Evolutionary conservation across 2,888 invertebrate species (phyloP).

Genomic region (Nomada hirtipes): DNA sequence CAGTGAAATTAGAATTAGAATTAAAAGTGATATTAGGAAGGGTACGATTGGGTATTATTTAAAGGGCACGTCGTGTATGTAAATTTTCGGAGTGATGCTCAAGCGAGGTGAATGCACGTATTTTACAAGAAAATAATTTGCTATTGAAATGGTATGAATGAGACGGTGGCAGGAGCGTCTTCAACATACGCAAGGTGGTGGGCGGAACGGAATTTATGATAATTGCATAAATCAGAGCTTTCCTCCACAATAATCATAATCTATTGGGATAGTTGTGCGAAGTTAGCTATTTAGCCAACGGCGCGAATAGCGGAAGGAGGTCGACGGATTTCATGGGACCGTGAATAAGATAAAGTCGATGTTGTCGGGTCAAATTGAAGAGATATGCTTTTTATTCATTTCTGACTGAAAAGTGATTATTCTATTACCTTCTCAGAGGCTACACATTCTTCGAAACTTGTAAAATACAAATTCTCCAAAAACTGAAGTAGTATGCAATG

Average conservation of each 20-base stretch:
- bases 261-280: constrained; percentile 83
- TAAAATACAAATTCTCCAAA: too few species aligned
- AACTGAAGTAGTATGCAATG: too few species aligned
- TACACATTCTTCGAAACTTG: too few species aligned
- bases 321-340: constrained; percentile 70
- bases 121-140: constrained; percentile 79
- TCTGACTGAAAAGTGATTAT: background rate
- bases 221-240: constrained; percentile 84
- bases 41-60: background rate
- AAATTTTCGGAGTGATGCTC: constrained; percentile 32
- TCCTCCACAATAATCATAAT: constrained; percentile 84
- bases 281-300: constrained; percentile 83
- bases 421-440: background rate
- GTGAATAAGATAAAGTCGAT: constrained; percentile 80
- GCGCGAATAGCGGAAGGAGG: constrained; percentile 75
- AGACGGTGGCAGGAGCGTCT: constrained; percentile 77
- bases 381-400: constrained; percentile 21
- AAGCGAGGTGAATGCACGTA: constrained; percentile 33
- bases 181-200: constrained; percentile 81
- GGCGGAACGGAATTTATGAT: constrained; percentile 82
- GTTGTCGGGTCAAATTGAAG: constrained; percentile 62
- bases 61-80: background rate
- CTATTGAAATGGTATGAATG: constrained; percentile 82
- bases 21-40: background rate
- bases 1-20: too few species aligned